Conservation (phyloP, 2,113 vertebrate species). For the Thamnophis sirtalis region DNA sequence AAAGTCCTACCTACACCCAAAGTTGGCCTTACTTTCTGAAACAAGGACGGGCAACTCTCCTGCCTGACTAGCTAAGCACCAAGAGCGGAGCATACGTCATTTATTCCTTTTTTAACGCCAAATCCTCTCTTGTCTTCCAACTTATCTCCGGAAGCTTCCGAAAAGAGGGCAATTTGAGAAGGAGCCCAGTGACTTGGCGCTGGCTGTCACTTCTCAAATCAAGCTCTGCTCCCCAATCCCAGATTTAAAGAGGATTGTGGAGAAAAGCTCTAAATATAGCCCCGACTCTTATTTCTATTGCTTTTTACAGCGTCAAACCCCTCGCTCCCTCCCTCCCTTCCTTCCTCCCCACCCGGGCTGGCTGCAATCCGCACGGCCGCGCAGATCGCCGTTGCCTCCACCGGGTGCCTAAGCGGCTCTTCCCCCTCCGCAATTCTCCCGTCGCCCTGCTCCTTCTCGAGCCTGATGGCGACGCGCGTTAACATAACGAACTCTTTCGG, state of each 20-base stretch:
- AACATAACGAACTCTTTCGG: too few relatives aligned
- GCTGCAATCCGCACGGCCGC: not conserved
- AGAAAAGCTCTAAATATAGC: conserved; percentile 4
- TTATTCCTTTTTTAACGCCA: not conserved
- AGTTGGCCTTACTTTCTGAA: not conserved
- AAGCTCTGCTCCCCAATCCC: not conserved
- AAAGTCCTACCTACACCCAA: not conserved
- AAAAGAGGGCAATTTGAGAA: not conserved
- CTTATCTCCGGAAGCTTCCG: not conserved
- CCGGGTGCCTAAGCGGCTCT: not conserved
- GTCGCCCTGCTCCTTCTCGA: not conserved
- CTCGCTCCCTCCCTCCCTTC: not conserved
- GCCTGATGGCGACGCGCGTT: not conserved
- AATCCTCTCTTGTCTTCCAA: not conserved
- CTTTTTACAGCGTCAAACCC: not conserved
- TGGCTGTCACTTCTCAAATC: not conserved
- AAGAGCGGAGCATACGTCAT: not conserved
- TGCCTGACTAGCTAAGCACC: not conserved
- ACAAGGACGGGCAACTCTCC: not conserved
- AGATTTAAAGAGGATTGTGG: not conserved
- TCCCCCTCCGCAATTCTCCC: not conserved
- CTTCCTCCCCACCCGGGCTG: not conserved
- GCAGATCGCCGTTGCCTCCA: not conserved
- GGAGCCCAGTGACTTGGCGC: not conserved
- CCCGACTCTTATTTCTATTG: not conserved